phyloP scores from a whole-genome alignment of 2,888 invertebrate genomes.

The Catotricha subobsoleta region DNA sequence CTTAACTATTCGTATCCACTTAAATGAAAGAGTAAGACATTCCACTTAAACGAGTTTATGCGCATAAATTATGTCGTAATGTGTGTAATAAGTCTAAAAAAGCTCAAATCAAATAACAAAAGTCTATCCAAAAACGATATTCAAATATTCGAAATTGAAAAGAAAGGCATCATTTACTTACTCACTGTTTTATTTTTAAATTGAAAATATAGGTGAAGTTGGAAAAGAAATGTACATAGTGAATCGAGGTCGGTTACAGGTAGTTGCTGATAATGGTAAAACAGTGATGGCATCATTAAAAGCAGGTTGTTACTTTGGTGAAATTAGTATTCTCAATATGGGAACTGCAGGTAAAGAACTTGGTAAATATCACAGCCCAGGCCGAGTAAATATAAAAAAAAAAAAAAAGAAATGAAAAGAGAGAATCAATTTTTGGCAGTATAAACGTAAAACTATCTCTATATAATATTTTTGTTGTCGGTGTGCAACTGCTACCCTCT shows the following conservation, averaged over 20 bases:
- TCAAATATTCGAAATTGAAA: too few species aligned
- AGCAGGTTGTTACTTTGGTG: conserved; percentile 98
- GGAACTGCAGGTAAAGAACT: conserved; percentile 97
- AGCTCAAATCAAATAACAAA: too few species aligned
- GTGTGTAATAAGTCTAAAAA: too few species aligned
- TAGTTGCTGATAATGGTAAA: conserved; percentile 87
- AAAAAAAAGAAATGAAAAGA: not conserved
- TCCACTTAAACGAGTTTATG: too few species aligned
- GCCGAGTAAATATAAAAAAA: conserved; percentile 18
- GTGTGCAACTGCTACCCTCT: conserved; percentile 5
- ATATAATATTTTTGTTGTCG: not conserved
- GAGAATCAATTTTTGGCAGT: not conserved
- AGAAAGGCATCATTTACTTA: too few species aligned
- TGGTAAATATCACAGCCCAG: conserved; percentile 64
- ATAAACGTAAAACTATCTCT: too few species aligned
- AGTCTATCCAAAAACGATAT: too few species aligned
- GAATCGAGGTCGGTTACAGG: conserved; percentile 86
- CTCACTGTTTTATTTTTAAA: too few species aligned
- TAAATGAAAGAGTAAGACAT: too few species aligned
- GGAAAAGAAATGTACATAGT: conserved; percentile 99
- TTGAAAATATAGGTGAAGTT: conserved; percentile 87
- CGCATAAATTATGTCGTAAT: too few species aligned
- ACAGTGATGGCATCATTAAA: conserved; percentile 92
- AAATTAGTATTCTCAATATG: conserved; percentile 99
- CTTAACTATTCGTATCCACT: too few species aligned